Conservation (phyloP, 2,113 vertebrate genomes). For the Bubo bubo region DNA sequence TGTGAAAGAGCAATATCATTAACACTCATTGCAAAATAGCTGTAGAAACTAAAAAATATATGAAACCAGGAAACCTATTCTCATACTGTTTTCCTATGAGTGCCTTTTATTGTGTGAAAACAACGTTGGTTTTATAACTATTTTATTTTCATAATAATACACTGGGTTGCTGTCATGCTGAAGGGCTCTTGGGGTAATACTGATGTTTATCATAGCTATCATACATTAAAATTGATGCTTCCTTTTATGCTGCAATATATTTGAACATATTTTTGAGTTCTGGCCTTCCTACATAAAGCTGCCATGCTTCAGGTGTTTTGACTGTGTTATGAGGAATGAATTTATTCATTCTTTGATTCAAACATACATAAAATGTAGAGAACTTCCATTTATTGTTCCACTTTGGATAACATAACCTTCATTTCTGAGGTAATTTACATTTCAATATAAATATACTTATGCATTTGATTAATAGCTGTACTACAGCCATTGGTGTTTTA, state of each 20-base stretch:
- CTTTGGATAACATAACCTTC: not conserved
- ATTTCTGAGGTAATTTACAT: not conserved
- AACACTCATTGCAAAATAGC: not conserved
- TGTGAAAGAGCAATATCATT: not conserved
- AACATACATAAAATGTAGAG: not conserved
- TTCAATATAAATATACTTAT: not conserved
- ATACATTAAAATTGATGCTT: not conserved
- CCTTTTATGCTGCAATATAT: not conserved
- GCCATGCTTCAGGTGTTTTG: not conserved
- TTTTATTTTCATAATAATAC: not conserved
- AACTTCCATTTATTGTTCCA: not conserved
- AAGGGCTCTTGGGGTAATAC: not conserved
- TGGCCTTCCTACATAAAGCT: not conserved
- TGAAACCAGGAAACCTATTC: not conserved
- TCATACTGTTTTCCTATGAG: not conserved
- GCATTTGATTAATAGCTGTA: not conserved
- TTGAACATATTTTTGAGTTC: not conserved
- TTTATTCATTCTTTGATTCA: not conserved
- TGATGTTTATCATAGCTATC: not conserved
- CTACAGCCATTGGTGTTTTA: not conserved
- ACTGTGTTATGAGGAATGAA: not conserved
- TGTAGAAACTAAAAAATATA: not conserved
- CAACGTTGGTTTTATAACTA: not conserved
- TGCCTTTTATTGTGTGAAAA: not conserved
- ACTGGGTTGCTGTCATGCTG: not conserved